Evolutionary conservation across 2,113 vertebrate genomes (phyloP).

Genomic region (Prochilodus magdalenae): DNA sequence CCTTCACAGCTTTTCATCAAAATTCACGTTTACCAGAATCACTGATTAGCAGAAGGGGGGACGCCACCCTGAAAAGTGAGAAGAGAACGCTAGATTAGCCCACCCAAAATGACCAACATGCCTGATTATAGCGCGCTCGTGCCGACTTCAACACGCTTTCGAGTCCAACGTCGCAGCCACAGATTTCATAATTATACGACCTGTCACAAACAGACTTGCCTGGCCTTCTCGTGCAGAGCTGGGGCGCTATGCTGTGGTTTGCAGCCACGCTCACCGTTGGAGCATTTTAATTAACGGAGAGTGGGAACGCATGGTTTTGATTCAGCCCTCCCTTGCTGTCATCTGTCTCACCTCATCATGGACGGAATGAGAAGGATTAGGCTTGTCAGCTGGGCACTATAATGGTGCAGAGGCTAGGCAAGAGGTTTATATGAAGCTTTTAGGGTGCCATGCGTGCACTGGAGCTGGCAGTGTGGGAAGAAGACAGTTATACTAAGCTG

Average conservation of each 20-base stretch:
- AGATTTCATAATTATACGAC: constrained; percentile 28
- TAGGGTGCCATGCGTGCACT: background rate
- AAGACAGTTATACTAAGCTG: background rate
- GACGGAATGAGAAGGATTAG: constrained; percentile 60
- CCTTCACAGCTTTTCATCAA: constrained; percentile 54
- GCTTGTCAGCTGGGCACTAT: constrained; percentile 63
- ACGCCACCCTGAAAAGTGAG: background rate
- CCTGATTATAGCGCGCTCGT: background rate
- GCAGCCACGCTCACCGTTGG: background rate
- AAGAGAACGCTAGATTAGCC: background rate
- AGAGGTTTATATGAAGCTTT: background rate
- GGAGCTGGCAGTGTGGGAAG: background rate
- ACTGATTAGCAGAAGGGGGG: constrained; percentile 1
- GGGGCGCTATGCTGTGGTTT: constrained; percentile 23
- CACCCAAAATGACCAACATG: background rate
- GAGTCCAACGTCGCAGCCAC: background rate
- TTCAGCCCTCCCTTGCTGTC: constrained; percentile 15
- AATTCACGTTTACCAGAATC: background rate
- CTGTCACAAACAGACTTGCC: constrained; percentile 21
- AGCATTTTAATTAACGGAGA: constrained; percentile 38
- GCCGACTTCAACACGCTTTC: background rate
- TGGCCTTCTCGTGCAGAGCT: constrained; percentile 18
- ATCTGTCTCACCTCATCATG: constrained; percentile 58
- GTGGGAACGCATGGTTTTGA: constrained; percentile 27
- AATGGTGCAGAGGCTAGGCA: background rate